Percentiles rank a stretch among this genome's conserved stretches.
Evolutionary conservation across 2,797 vertebrate genomes (phyloP).

Genomic region (Hylomyscus alleni): DNA sequence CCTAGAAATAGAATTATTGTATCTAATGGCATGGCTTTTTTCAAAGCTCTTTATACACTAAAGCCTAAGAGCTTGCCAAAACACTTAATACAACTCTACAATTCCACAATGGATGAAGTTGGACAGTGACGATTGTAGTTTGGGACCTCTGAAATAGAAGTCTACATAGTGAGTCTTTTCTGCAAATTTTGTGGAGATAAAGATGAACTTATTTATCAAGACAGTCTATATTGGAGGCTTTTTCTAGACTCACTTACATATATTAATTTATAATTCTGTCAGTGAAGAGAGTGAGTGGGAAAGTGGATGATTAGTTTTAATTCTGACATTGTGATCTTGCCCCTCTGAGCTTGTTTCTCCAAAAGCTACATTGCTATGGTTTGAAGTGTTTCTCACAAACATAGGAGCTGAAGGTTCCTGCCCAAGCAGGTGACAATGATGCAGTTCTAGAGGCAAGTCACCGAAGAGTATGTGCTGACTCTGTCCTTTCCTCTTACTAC

Average conservation of each 20-base stretch:
- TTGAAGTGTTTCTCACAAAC: neutral
- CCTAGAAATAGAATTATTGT: slow-evolving; percentile 78
- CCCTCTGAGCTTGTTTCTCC: neutral
- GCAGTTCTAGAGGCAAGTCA: neutral
- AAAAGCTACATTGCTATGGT: neutral
- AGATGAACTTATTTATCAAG: neutral
- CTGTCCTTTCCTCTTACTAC: neutral
- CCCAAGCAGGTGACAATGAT: no score
- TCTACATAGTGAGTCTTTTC: slow-evolving; percentile 21
- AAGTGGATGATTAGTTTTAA: slow-evolving; percentile 35
- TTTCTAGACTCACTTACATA: neutral
- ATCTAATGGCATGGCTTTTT: slow-evolving; percentile 72
- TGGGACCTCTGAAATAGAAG: slow-evolving; percentile 31
- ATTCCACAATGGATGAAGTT: neutral
- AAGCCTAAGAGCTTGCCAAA: slow-evolving; percentile 66
- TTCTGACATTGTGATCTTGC: slow-evolving; percentile 29
- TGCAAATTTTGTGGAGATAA: slow-evolving; percentile 53
- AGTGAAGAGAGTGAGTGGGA: slow-evolving; percentile 13
- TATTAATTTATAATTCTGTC: neutral
- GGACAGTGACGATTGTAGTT: neutral
- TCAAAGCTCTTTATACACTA: slow-evolving; percentile 65
- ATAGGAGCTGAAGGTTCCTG: neutral
- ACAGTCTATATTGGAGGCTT: neutral
- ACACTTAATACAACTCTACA: slow-evolving; percentile 61
- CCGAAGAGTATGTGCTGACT: neutral